phyloP scores from a whole-genome alignment of 2,797 vertebrate species.

The Neosilurus hyrtlii region DNA sequence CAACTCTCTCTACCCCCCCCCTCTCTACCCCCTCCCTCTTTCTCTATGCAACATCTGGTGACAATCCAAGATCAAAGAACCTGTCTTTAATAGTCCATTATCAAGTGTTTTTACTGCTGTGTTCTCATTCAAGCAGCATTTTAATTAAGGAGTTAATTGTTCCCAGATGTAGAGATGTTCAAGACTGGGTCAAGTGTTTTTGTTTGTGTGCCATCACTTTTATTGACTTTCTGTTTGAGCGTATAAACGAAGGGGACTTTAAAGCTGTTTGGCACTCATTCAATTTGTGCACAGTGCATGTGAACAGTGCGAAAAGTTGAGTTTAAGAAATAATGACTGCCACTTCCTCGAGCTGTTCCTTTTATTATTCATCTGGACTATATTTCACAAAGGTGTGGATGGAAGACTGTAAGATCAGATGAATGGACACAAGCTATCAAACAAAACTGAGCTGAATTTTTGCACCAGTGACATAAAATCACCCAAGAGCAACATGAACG shows the following conservation, averaged over 20 bases:
- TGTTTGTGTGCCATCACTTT: conserved; percentile 1
- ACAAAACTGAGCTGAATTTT: too few relatives aligned
- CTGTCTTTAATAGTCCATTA: conserved; percentile 20
- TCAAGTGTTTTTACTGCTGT: conserved; percentile 19
- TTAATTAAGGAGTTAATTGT: conserved; percentile 37
- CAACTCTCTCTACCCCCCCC: background rate
- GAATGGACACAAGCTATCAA: too few relatives aligned
- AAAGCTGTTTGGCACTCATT: background rate
- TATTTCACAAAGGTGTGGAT: too few relatives aligned
- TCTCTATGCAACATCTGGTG: conserved; percentile 25
- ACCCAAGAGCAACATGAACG: too few relatives aligned
- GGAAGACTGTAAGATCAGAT: too few relatives aligned
- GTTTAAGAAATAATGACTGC: conserved; percentile 5
- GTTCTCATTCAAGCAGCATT: conserved; percentile 10
- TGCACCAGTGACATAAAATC: too few relatives aligned
- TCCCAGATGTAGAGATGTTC: conserved; percentile 13
- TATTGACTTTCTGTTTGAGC: background rate
- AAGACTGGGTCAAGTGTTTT: conserved; percentile 9
- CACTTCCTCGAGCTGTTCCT: conserved; percentile 9
- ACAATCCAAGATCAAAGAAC: conserved; percentile 29
- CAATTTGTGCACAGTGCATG: background rate
- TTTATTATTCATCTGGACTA: conserved; percentile 34
- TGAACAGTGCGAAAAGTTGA: background rate
- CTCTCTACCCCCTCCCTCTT: background rate
- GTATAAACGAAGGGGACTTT: background rate